Base-by-base conservation (phyloP, 2,113 vertebrate species). In the Halcyon senegalensis region DNA sequence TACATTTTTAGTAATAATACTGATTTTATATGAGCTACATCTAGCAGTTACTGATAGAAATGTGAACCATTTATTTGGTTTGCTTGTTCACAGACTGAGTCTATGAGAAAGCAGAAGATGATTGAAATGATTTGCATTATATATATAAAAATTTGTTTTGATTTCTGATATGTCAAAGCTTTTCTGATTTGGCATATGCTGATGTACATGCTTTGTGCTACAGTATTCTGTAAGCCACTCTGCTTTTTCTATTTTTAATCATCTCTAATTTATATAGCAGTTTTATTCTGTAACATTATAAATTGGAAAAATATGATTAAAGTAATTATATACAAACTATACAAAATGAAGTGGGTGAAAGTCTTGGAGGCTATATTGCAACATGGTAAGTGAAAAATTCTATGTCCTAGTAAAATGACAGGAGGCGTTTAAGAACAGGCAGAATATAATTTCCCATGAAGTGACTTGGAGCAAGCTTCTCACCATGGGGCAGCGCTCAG, bases 401-500 rank as follows among this genome's bases (percentile, higher is more conserved):
- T 28, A 18, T 67, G n/a, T 59, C 56, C 19, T 28, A 21, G 25
- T 78, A 41, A 87, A 89, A 53, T 30, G 55, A 37, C n/a, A 55
- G 43, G 33, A 78, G 25, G 48, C 70, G 51, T 85, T 56, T 31
- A 37, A 31, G 33, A 62, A 58, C 58, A 72, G 46, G 56, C 16
- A 43, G 60, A 50, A 14, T 55, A 10, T 44, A 6, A 53, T 76
- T 91, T 74, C 15, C 50, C 14, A 13, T 69, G 39, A 59, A 25
- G 6, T 31, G 31, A 25, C 28, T 59, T 0, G 13, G 51, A 68
- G n/a, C 31, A 50, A 25, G n/a, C 69, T 44, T 58, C 51, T 92
- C 2, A 1, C 16, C 16, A 4, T 2, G 1, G 28, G 41, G 12
- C 13, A 7, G 18, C n/a, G n/a, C 1, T 66, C 13, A 21, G 56